Evolutionary conservation across 2,888 invertebrate species (phyloP), one percentile per base, ranked within the genome.

Genomic region (Buathra laborator): DNA sequence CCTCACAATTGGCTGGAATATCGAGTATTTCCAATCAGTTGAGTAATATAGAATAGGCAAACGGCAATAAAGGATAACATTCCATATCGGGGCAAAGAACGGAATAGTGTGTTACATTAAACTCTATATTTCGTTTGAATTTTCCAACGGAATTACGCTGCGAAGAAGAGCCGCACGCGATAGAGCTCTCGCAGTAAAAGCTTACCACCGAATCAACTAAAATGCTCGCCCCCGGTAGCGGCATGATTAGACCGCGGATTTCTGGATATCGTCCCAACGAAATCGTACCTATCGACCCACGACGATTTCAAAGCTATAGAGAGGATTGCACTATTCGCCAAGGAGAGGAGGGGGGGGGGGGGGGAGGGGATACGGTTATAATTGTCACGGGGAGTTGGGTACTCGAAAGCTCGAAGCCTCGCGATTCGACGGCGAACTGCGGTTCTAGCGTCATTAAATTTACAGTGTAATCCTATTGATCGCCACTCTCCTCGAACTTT

Each of bases 41-140:
- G 56, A 59, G 71, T 84, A 81, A 66, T 72, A 76, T 77, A 43
- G 66, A 75, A 75, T n/a, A 29, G 56, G 70, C 24, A 59, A 67
- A 76, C 43, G 37, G 43, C 32, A 16, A 19, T 44, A 64, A 53
- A 66, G 16, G 14, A 6, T 43, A 12, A 24, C 44, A 53, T 16
- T 44, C 70, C 70, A 64, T 37, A 46, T 4, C 5, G 19, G 44
- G 29, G 46, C n/a, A 29, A 44, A 59, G 62, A 12, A 14, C 43
- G 16, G 67, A 44, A 62, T 12, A 19, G 32, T 46, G 48, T 76
- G 76, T 77, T 76, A 84, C 80, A 71, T 76, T 71, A 76, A 80
- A 84, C 80, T 83, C 80, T 84, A 84, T 84, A 80, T 80, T 84
- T 75, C 79, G 71, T 51, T 76, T 24, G 67, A 84, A 84, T 80